Base-by-base conservation (phyloP, 2,888 invertebrate genomes). In the Mythimna ferrago region DNA sequence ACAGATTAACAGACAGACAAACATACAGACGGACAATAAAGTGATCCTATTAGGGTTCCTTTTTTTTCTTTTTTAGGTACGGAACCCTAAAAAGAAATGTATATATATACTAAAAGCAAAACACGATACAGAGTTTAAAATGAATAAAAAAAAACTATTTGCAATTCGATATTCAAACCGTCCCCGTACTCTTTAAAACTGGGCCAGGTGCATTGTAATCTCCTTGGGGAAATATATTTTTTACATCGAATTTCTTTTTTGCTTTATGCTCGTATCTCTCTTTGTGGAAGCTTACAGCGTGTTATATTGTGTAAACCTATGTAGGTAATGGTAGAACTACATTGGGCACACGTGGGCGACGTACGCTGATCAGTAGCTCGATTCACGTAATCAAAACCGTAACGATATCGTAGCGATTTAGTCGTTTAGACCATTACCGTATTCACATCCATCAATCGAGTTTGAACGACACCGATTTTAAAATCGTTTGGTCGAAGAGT, bases 61-160 rank as follows among this genome's bases (percentile, higher is more conserved):
- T 26, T 26, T 26, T 26, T 1, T 26, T 26, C 26, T 26, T 26
- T 26, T 26, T 26, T 1, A 26, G 26, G 26, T 26, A 1, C 26
- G 26, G 26, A 26, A 26, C 26, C 26, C 26, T 26, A 26, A 26
- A 32, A 44, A 57, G 44, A 69, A 48, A 5, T 4, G n/a, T 21
- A 26, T 6, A 26, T 21, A 26, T 6, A 26, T 10, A 9, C 14
- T 16, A 4, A 44, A 44, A 56, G 14, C 10, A 41, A 65, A 54
- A 74, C 26, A 48, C 14, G 48, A 60, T 44, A 61, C 56, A n/a
- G 32, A 51, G 62, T 11, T 6, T 14, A 1, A 41, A 48, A 57
- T 10, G 2, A n/a, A 68, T 35, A 14, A n/a, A 68, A 75, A 76
- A 73, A 82, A 80, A 81, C 71, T 65, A 71, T 69, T 67, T n/a